A percentile compares a stretch with the other conserved stretches of the same genome.
phyloP scores from a whole-genome alignment of 92 coral and sea anemone species.

The Metridium senile region DNA sequence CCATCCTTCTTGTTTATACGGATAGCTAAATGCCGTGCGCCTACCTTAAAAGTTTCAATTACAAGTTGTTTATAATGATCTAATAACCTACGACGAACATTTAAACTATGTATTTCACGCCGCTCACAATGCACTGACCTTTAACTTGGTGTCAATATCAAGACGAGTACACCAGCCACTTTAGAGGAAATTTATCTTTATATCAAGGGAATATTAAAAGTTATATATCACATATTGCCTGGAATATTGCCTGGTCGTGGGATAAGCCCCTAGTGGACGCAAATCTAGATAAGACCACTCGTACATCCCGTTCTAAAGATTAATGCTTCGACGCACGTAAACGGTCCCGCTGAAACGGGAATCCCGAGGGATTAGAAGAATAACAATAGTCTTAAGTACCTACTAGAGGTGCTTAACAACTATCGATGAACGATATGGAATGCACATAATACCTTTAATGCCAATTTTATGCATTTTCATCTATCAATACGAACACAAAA shows the following conservation, averaged over 20 bases:
- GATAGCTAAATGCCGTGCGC: too few species aligned
- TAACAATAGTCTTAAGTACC: too few species aligned
- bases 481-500: not conserved
- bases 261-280: not conserved
- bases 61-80: not conserved
- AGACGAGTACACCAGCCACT: not conserved
- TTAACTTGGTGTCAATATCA: not conserved
- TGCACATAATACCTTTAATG: not conserved
- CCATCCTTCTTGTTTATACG: too few species aligned
- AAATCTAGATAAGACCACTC: not conserved
- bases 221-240: not conserved
- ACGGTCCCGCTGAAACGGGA: not conserved
- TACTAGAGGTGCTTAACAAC: not conserved
- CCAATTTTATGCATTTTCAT: not conserved
- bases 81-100: too few species aligned
- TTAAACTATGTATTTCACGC: slow-evolving; percentile 2
- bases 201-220: not conserved
- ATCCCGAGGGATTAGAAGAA: not conserved
- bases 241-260: not conserved
- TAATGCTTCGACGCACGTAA: not conserved
- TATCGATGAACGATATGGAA: not conserved
- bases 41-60: too few species aligned
- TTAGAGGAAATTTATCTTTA: not conserved
- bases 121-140: not conserved
- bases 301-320: not conserved